Evolutionary conservation across 1,140 invertebrate genomes (phyloP).

Genomic region (Halesus radiatus): DNA sequence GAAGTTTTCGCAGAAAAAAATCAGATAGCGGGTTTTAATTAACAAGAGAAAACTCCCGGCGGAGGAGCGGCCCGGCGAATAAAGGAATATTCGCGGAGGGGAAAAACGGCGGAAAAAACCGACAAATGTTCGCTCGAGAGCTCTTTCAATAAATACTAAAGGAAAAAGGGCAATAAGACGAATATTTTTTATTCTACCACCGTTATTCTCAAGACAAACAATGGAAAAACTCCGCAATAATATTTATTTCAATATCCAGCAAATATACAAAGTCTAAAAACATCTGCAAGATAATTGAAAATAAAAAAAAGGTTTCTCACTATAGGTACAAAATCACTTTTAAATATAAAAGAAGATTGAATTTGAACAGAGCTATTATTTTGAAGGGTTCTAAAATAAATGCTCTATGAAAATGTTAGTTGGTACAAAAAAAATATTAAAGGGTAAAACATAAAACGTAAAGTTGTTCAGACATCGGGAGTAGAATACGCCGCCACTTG

Average conservation of each 20-base stretch:
- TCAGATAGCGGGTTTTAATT: slow-evolving; percentile 53
- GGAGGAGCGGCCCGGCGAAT: slow-evolving; percentile 21
- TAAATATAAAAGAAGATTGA: neutral
- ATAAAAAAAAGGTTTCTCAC: neutral
- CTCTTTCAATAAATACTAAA: slow-evolving; percentile 39
- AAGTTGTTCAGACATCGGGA: too few relatives aligned
- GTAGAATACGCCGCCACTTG: too few relatives aligned
- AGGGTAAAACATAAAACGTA: too few relatives aligned
- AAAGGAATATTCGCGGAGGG: slow-evolving; percentile 45
- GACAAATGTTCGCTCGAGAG: slow-evolving; percentile 37
- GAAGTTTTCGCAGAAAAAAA: slow-evolving; percentile 35
- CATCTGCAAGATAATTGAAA: too few relatives aligned
- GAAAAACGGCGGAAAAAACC: slow-evolving; percentile 40
- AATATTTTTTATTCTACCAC: slow-evolving; percentile 29
- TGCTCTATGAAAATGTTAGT: neutral
- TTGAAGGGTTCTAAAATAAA: neutral
- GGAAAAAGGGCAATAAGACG: slow-evolving; percentile 31
- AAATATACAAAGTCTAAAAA: neutral
- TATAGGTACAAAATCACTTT: neutral
- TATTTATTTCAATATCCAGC: slow-evolving; percentile 3
- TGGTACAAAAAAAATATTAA: neutral
- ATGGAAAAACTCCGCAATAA: neutral
- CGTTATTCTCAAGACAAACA: neutral
- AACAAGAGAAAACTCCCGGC: slow-evolving; percentile 44
- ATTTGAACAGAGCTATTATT: neutral